Evolutionary conservation across 2,113 vertebrate species (phyloP), one percentile per base, ranked within the genome.

Genomic region (Leuciscus idus): DNA sequence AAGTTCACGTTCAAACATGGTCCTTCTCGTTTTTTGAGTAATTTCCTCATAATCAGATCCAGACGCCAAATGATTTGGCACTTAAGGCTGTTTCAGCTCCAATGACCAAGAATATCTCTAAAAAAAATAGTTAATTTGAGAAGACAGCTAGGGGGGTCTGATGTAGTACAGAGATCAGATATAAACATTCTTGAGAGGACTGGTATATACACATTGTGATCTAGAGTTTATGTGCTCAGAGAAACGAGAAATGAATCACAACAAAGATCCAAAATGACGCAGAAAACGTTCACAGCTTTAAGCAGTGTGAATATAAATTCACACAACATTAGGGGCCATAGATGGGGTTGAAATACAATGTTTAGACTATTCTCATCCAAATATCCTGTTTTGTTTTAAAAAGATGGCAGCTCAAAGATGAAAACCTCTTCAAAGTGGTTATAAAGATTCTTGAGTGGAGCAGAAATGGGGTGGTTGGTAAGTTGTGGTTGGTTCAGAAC

Each of bases 11-110:
- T 64, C 39, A 48, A 59, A 30, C 79, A 64, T 46, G 59, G 59
- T 21, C 39, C 23, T 50, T 48, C 36, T 15, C 7, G 4, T 9
- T 59, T 23, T 64, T 39, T 30, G 39, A 81, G 36, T 33, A n/a
- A 81, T 74, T 81, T 26, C 21, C 62, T 68, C 70, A 68, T 81
- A 66, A 85, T 64, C 50, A 79, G 59, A 76, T 85, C 73, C 43
- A 57, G 77, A 79, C 28, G 8, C 43, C 19, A 10, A 57, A 23
- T 55, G n/a, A 64, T 28, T 52, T 55, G 46, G 15, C 62, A 39
- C 39, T 43, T 73, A 55, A 81, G 48, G 82, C 57, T 46, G 39
- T 80, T 10, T 46, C 62, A 84, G 68, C 75, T 55, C 17, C 28
- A 55, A 28, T 75, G 48, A 76, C 57, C 57, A 39, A 55, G 50